Percentiles rank a stretch among this genome's conserved stretches.
phyloP scores from a whole-genome alignment of 2,888 invertebrate genomes.

The Drosophila tanythrix region DNA sequence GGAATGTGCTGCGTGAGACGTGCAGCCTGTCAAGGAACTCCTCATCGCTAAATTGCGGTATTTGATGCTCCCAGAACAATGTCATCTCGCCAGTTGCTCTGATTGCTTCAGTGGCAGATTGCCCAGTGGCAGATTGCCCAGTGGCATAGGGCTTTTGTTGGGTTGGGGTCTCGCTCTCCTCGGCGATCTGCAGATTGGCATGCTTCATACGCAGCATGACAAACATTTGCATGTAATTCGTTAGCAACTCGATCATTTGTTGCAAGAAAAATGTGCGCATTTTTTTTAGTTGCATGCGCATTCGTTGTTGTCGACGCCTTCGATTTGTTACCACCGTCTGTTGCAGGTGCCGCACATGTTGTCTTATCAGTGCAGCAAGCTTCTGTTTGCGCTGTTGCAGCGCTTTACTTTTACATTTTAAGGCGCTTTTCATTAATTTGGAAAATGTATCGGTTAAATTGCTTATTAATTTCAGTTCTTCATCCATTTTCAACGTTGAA shows the following conservation, averaged over 20 bases:
- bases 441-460: slow-evolving; percentile 43
- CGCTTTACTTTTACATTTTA: background rate
- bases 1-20: slow-evolving; percentile 76
- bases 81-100: background rate
- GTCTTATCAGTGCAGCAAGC: slow-evolving; percentile 59
- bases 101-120: background rate
- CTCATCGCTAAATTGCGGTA: slow-evolving; percentile 59
- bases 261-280: slow-evolving; percentile 79
- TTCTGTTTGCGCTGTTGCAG: slow-evolving; percentile 41
- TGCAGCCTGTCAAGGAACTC: slow-evolving; percentile 81
- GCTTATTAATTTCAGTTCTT: slow-evolving; percentile 50
- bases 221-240: slow-evolving; percentile 75
- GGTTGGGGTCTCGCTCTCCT: background rate
- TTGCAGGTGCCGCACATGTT: slow-evolving; percentile 78
- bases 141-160: background rate
- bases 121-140: background rate
- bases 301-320: slow-evolving; percentile 71
- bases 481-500: slow-evolving; percentile 40
- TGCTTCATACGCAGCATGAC: slow-evolving; percentile 56
- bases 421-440: slow-evolving; percentile 26
- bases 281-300: slow-evolving; percentile 63
- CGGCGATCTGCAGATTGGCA: slow-evolving; percentile 3
- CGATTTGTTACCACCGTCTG: slow-evolving; percentile 76
- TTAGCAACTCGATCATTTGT: slow-evolving; percentile 79
- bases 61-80: slow-evolving; percentile 55